phyloP scores from a whole-genome alignment of 30 jellyfish, hydroid and myxozoan species.

The Aurelia sp. region DNA sequence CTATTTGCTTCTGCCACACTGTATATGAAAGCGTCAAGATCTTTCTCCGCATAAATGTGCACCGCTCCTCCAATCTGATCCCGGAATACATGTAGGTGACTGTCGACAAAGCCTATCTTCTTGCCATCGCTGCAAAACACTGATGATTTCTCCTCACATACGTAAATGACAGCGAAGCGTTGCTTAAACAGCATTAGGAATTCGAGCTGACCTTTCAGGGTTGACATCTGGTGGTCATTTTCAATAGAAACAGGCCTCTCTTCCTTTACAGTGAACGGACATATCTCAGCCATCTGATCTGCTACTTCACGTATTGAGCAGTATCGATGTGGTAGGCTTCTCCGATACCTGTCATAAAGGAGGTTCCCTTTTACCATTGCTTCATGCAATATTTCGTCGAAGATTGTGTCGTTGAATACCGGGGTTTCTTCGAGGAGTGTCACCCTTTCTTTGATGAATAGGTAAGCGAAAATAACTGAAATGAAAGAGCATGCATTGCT shows the following conservation, averaged over 20 bases:
- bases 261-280: not conserved
- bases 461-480: not conserved
- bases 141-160: not conserved
- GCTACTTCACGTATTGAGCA: constrained; percentile 2
- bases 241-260: not conserved
- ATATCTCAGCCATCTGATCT: not conserved
- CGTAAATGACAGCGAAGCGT: not conserved
- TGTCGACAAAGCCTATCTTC: constrained; percentile 16
- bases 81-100: not conserved
- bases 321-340: constrained; percentile 10
- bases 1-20: too few relatives aligned
- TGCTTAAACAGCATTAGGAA: not conserved
- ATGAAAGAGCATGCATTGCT: constrained; percentile 7
- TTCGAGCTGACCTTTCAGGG: not conserved
- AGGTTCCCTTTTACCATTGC: not conserved
- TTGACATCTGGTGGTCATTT: constrained; percentile 8
- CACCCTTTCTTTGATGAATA: not conserved
- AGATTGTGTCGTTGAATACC: not conserved
- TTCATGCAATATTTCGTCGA: not conserved
- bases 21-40: too few relatives aligned
- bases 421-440: not conserved
- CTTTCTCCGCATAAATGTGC: too few relatives aligned
- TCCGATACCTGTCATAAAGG: not conserved
- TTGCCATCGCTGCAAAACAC: constrained; percentile 15
- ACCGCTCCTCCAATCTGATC: too few relatives aligned